Evolutionary conservation across 2,113 vertebrate species (phyloP).

Genomic region (Ardeotis arabs): DNA sequence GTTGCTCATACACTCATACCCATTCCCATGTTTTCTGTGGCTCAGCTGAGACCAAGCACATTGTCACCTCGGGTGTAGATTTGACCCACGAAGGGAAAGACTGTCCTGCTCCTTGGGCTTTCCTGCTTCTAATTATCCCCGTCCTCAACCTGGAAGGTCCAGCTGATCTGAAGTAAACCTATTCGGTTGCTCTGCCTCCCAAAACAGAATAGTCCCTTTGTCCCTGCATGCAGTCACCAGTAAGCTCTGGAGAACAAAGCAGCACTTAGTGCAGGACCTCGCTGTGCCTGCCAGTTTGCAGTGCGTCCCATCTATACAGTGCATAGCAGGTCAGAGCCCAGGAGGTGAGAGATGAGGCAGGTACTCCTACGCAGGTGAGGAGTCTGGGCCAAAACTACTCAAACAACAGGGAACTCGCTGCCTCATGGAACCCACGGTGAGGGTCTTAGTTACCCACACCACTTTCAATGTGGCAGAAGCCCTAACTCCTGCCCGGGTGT

Average conservation of each 20-base stretch:
- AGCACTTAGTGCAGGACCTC: neutral
- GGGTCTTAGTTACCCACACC: neutral
- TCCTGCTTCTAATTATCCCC: neutral
- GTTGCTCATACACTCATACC: neutral
- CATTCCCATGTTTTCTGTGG: neutral
- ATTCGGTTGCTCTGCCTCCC: neutral
- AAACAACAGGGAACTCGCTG: neutral
- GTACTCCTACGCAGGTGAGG: neutral
- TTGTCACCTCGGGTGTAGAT: neutral
- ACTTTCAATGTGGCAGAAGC: neutral
- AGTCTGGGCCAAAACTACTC: neutral
- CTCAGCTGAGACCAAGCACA: neutral
- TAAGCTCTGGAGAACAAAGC: neutral
- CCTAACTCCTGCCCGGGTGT: neutral
- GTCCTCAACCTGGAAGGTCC: neutral
- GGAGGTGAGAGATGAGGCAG: neutral
- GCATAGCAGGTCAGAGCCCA: neutral
- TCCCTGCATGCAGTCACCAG: neutral
- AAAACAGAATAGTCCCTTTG: neutral
- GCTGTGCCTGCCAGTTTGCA: neutral
- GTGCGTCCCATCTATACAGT: rapidly evolving
- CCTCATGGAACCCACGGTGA: neutral
- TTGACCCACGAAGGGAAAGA: neutral
- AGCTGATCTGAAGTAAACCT: neutral
- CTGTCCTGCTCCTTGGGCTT: neutral